Percentiles rank a stretch among this genome's conserved stretches.
phyloP scores from a whole-genome alignment of 1,140 invertebrate genomes.

The Chymomyza costata region DNA sequence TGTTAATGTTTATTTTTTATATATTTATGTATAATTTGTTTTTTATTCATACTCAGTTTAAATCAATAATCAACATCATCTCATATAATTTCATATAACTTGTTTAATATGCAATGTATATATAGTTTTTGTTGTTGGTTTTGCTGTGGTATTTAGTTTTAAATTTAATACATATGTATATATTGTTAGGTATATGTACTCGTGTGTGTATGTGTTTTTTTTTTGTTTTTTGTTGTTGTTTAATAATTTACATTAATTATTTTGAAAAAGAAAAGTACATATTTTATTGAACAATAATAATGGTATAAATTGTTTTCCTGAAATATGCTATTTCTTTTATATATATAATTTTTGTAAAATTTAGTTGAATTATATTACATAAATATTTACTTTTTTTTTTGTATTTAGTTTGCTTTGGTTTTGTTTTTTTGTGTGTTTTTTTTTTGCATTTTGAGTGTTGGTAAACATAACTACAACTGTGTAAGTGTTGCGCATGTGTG shows the following conservation, averaged over 20 bases:
- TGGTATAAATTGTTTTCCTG: slow-evolving; percentile 43
- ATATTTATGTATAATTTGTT: slow-evolving; percentile 57
- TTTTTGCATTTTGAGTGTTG: slow-evolving; percentile 17
- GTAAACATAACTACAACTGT: slow-evolving; percentile 70
- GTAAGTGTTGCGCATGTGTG: slow-evolving; percentile 19
- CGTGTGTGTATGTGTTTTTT: slow-evolving; percentile 22
- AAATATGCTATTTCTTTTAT: slow-evolving; percentile 12
- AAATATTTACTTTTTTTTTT: slow-evolving; percentile 51
- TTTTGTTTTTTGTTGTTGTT: slow-evolving; percentile 19
- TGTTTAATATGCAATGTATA: slow-evolving; percentile 68
- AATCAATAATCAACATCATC: slow-evolving; percentile 73
- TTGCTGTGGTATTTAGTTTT: slow-evolving; percentile 45
- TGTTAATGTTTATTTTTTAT: slow-evolving; percentile 41
- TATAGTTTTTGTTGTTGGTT: slow-evolving; percentile 51
- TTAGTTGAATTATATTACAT: slow-evolving; percentile 71
- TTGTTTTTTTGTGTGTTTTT: slow-evolving; percentile 11
- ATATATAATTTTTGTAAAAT: slow-evolving; percentile 38
- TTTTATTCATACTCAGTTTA: slow-evolving; percentile 67
- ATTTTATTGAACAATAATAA: slow-evolving; percentile 58
- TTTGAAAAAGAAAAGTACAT: slow-evolving; percentile 60
- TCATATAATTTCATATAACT: slow-evolving; percentile 67
- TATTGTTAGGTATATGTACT: not conserved
- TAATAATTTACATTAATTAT: slow-evolving; percentile 65
- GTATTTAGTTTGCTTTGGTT: slow-evolving; percentile 12
- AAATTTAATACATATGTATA: slow-evolving; percentile 27